A percentile compares a stretch with the other conserved stretches of the same genome.
phyloP scores from a whole-genome alignment of 37 sponge, comb jelly and placozoan genomes.

The Halichondria panicea region DNA sequence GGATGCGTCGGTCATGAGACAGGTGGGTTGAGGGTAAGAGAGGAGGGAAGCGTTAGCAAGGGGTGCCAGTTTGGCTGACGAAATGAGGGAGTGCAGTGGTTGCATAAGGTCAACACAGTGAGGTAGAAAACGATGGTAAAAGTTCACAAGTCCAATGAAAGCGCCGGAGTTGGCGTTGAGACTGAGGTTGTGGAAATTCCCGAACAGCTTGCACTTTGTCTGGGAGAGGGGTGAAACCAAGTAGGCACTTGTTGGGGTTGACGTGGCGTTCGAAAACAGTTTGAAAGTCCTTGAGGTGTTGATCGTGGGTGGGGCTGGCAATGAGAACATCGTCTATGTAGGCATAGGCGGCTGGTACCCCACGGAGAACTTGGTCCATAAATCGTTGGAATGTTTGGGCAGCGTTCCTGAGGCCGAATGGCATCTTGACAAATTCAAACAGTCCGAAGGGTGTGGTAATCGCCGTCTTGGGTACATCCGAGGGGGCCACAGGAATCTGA shows the following conservation, averaged over 20 bases:
- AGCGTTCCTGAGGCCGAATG: slow-evolving; percentile 45
- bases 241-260: slow-evolving; percentile 44
- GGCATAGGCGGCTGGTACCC: slow-evolving; percentile 29
- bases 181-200: slow-evolving; percentile 53
- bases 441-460: slow-evolving; percentile 70
- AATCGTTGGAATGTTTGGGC: slow-evolving; percentile 56
- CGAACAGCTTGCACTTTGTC: slow-evolving; percentile 47
- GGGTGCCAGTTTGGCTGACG: neutral
- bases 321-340: slow-evolving; percentile 54
- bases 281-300: slow-evolving; percentile 45
- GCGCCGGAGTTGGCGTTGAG: slow-evolving; percentile 20
- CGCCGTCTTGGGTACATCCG: slow-evolving; percentile 56
- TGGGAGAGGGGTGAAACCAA: slow-evolving; percentile 46
- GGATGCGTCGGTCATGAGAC: slow-evolving; percentile 60
- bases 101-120: slow-evolving; percentile 36
- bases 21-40: slow-evolving; percentile 29
- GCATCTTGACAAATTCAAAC: slow-evolving; percentile 60
- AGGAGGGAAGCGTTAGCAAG: slow-evolving; percentile 50
- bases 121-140: slow-evolving; percentile 58
- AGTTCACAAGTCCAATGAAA: slow-evolving; percentile 51
- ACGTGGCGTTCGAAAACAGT: slow-evolving; percentile 37
- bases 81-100: slow-evolving; percentile 32
- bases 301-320: slow-evolving; percentile 40
- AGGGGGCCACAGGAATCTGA: slow-evolving; percentile 41
- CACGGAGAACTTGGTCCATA: slow-evolving; percentile 65